Conservation (phyloP, 2,888 invertebrate genomes). For the Xestia c-nigrum region DNA sequence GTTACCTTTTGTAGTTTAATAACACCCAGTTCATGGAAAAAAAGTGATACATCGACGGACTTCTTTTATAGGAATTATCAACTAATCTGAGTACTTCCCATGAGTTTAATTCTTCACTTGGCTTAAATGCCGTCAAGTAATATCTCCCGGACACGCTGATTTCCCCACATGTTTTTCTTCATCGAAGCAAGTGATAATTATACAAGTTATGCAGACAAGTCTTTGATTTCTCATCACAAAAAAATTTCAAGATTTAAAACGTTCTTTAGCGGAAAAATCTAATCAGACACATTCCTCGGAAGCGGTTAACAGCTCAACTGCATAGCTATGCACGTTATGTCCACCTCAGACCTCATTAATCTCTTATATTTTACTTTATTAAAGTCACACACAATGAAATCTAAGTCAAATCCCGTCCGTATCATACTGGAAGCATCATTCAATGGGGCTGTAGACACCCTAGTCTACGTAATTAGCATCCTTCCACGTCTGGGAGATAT, state of each 20-base stretch:
- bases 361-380: not conserved
- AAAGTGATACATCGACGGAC: not conserved
- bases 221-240: not conserved
- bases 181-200: not conserved
- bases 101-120: not conserved
- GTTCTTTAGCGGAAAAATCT: not conserved
- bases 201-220: not conserved
- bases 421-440: constrained; percentile 72
- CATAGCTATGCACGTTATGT: no score
- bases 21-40: no score
- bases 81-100: not conserved
- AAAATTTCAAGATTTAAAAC: not conserved
- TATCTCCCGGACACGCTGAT: no score
- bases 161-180: no score
- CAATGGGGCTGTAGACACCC: constrained; percentile 76
- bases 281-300: not conserved
- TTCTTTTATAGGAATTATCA: not conserved
- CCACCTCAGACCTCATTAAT: constrained; percentile 27
- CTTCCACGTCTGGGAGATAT: constrained; percentile 81
- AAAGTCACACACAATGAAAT: constrained; percentile 50
- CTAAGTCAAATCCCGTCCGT: constrained; percentile 56
- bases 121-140: no score
- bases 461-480: constrained; percentile 84
- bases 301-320: not conserved
- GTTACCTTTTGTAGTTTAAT: not conserved